These are phyloP conservation scores for Eilema sororculum DNA, from an alignment of 2,888 invertebrate genomes.

Conservation along the genomic window DNA sequence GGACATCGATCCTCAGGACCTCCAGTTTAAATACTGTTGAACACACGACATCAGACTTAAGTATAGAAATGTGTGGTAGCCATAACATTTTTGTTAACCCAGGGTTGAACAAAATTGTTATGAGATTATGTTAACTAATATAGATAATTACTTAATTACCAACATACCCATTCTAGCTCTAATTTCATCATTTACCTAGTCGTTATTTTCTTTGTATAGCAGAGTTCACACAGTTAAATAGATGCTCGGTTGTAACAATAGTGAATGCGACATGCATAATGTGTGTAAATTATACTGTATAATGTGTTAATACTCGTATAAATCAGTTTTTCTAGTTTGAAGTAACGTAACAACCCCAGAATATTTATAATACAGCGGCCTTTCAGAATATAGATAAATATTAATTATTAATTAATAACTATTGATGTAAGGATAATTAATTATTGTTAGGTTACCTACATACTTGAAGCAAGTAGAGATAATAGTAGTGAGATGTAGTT, in stretches of 20 bases:
- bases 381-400: slow-evolving; percentile 16
- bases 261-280: too few species aligned
- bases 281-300: not conserved
- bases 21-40: not conserved
- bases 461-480: slow-evolving; percentile 5
- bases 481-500: not conserved
- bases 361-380: slow-evolving; percentile 18
- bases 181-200: not conserved
- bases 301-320: not conserved
- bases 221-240: not conserved
- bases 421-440: not conserved
- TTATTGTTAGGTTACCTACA: slow-evolving; percentile 6
- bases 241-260: not conserved
- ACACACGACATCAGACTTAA: not conserved
- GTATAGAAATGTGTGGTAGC: not conserved
- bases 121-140: not conserved
- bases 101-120: not conserved
- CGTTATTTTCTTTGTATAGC: not conserved
- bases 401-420: slow-evolving; percentile 1
- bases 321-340: slow-evolving; percentile 6
- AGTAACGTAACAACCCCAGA: slow-evolving; percentile 19
- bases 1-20: not conserved
- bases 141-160: not conserved
- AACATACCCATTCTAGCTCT: not conserved
- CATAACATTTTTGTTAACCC: not conserved